These are phyloP conservation scores for Antechinus flavipes DNA, from an alignment of 2,113 vertebrate genomes.

Conservation along the genomic window DNA sequence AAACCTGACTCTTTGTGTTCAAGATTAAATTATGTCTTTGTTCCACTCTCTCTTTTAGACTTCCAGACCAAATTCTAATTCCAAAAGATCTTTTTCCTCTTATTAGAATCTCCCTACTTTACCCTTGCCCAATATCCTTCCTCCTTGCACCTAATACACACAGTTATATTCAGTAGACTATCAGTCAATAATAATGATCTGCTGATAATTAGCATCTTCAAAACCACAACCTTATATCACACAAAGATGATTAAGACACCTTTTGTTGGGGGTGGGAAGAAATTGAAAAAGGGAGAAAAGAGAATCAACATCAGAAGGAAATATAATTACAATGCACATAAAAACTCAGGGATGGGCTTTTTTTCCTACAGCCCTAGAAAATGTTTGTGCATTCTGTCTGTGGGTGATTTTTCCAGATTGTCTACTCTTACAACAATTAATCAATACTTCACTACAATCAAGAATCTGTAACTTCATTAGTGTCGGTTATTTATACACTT, in stretches of 20 bases:
- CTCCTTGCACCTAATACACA: conserved; percentile 30
- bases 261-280: not conserved
- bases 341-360: not conserved
- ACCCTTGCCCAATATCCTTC: not conserved
- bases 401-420: not conserved
- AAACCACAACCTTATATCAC: not conserved
- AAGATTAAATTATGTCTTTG: not conserved
- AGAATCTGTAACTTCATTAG: not conserved
- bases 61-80: not conserved
- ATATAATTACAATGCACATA: not conserved
- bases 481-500: not conserved
- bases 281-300: not conserved
- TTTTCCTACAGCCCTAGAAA: not conserved
- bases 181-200: not conserved
- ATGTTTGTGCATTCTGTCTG: not conserved
- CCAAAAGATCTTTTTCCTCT: not conserved
- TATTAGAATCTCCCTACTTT: not conserved
- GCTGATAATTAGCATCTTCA: not conserved
- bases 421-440: not conserved
- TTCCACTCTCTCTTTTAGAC: not conserved
- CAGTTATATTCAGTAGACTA: conserved; percentile 17
- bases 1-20: not conserved
- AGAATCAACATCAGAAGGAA: not conserved
- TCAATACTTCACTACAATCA: not conserved
- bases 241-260: not conserved